Evolutionary conservation across 2,113 vertebrate genomes (phyloP).

Genomic region (Hippocampus abdominalis): DNA sequence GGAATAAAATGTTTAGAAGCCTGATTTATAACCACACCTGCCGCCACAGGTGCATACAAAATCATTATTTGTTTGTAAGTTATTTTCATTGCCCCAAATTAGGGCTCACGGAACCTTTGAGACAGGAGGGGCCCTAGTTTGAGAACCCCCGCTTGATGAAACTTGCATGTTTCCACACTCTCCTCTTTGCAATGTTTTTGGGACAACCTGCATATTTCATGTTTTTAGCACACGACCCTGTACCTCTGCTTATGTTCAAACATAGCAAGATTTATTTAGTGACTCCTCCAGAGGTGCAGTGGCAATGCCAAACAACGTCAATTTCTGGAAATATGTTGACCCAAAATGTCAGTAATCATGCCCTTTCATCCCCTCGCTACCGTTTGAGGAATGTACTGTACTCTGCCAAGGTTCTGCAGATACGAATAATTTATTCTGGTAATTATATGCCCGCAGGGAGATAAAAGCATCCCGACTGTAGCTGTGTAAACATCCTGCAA

Average conservation of each 20-base stretch:
- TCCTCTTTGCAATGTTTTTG: too few relatives aligned
- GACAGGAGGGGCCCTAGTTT: too few relatives aligned
- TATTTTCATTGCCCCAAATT: too few relatives aligned
- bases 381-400: conserved; percentile 58
- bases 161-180: too few relatives aligned
- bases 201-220: too few relatives aligned
- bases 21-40: too few relatives aligned
- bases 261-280: conserved; percentile 57
- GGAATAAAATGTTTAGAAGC: conserved; percentile 21
- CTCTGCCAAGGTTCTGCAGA: conserved; percentile 59
- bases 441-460: conserved; percentile 57
- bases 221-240: neutral
- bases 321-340: conserved; percentile 63
- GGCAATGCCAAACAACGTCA: conserved; percentile 64
- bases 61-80: too few relatives aligned
- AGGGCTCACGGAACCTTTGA: too few relatives aligned
- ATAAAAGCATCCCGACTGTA: conserved; percentile 34
- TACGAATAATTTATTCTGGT: conserved; percentile 49
- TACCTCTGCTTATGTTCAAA: conserved; percentile 16
- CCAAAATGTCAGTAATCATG: conserved; percentile 38
- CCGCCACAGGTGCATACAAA: too few relatives aligned
- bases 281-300: conserved; percentile 40
- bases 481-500: conserved; percentile 39
- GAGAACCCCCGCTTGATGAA: too few relatives aligned
- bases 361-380: conserved; percentile 34